Base-by-base conservation (phyloP, 2,797 vertebrate species). In the Numenius phaeopus region DNA sequence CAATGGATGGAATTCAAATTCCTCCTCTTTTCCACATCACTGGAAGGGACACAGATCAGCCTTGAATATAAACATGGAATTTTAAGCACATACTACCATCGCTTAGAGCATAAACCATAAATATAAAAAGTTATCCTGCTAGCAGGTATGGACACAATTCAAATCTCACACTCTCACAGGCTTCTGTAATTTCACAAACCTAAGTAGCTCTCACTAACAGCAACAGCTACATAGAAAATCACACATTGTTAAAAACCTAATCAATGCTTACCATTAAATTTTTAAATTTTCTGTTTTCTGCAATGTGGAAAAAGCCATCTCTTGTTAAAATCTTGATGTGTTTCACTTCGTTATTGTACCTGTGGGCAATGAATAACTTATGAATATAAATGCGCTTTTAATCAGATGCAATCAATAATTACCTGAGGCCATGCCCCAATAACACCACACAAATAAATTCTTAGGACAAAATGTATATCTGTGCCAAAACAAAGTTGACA, bases 261-360 rank as follows among this genome's bases (percentile, higher is more conserved):
- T 98, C 96, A 78, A 97, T 97, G 98, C 99, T 99, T 98, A 99
- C 99, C 98, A 99, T 98, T 98, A 99, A 99, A 99, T 98, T 99
- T 98, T 98, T 99, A 98, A 99, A 99, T 98, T 99, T 99, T 98
- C 99, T 99, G 98, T 99, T 99, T 98, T 99, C 99, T 47, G 99
- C 99, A 96, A 99, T 99, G 98, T 99, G 98, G 98, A 99, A 99
- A 98, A 98, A 98, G 96, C 99, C 98, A 92, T 99, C 99, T 98
- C 98, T 99, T 97, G 99, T 99, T 98, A 99, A 98, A 98, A 99
- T 99, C 99, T 99, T 99, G 98, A 99, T 99, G 98, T 99, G 99
- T 97, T 99, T 99, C 98, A 99, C 99, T 98, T 99, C 99, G 11
- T 99, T 99, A 99, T 99, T 99, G 98, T 99, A 99, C 99, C 99